A percentile compares a stretch with the other conserved stretches of the same genome.
phyloP scores from a whole-genome alignment of 2,888 invertebrate genomes.

The Eupithecia dodoneata region DNA sequence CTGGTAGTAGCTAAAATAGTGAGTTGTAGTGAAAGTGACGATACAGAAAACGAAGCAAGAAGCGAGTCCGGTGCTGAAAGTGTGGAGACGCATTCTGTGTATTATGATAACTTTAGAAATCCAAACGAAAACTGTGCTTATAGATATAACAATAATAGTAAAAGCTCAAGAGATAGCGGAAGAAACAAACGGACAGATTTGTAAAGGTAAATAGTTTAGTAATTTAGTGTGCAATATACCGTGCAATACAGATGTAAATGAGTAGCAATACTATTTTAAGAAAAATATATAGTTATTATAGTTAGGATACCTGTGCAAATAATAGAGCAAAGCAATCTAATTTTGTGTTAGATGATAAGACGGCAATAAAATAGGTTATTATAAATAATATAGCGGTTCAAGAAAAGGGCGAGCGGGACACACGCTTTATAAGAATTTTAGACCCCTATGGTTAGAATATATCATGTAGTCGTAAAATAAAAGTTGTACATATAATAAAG shows the following conservation, averaged over 20 bases:
- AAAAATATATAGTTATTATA: not conserved
- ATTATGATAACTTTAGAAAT: constrained; percentile 89
- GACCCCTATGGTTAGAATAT: not conserved
- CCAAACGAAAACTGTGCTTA: constrained; percentile 55
- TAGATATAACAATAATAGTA: constrained; percentile 52
- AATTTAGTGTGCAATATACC: constrained; percentile 63
- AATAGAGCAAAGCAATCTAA: not conserved
- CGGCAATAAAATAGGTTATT: not conserved
- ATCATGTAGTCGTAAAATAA: not conserved
- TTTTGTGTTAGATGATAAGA: not conserved
- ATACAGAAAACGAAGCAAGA: constrained; percentile 91
- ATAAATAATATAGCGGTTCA: not conserved
- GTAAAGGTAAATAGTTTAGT: constrained; percentile 42
- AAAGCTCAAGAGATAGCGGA: constrained; percentile 56
- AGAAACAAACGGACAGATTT: constrained; percentile 54
- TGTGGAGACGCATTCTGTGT: constrained; percentile 93
- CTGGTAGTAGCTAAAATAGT: constrained; percentile 79
- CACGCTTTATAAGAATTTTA: not conserved
- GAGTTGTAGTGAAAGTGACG: constrained; percentile 90
- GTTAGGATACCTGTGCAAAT: not conserved
- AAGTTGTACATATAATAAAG: constrained; percentile 30
- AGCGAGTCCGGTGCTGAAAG: constrained; percentile 95
- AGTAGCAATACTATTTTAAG: constrained; percentile 30
- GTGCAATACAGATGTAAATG: constrained; percentile 55
- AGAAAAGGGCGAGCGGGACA: not conserved